Evolutionary conservation across 2,113 vertebrate genomes (phyloP).

Genomic region (Gavialis gangeticus): DNA sequence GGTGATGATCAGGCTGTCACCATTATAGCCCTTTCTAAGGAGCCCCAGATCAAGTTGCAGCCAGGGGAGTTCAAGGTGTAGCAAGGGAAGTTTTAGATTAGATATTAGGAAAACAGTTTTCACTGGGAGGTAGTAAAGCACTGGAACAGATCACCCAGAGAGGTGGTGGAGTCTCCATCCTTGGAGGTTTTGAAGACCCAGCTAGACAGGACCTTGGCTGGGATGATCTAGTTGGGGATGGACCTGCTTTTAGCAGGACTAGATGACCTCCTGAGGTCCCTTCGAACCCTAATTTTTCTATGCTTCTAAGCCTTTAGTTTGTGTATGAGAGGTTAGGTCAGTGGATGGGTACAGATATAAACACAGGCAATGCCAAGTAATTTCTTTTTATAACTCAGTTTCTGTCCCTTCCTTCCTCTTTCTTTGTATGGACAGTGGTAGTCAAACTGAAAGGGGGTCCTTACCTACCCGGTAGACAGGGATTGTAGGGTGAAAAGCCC

Average conservation of each 20-base stretch:
- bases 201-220: too few species aligned
- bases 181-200: too few species aligned
- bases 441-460: background rate
- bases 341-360: background rate
- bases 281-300: too few species aligned
- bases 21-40: background rate
- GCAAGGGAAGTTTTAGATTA: background rate
- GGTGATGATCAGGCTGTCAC: background rate
- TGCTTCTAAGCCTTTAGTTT: rapidly evolving
- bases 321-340: background rate
- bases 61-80: background rate
- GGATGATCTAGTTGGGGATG: too few species aligned
- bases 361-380: too few species aligned
- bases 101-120: too few species aligned
- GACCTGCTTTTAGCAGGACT: too few species aligned
- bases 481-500: background rate
- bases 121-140: too few species aligned
- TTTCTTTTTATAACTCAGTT: background rate
- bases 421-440: background rate
- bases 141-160: too few species aligned
- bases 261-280: background rate
- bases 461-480: too few species aligned
- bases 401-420: background rate
- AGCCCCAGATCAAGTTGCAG: background rate
- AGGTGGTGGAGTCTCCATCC: too few species aligned